Evolutionary conservation across 2,113 vertebrate species (phyloP).

Genomic region (Dendropsophus ebraccatus): DNA sequence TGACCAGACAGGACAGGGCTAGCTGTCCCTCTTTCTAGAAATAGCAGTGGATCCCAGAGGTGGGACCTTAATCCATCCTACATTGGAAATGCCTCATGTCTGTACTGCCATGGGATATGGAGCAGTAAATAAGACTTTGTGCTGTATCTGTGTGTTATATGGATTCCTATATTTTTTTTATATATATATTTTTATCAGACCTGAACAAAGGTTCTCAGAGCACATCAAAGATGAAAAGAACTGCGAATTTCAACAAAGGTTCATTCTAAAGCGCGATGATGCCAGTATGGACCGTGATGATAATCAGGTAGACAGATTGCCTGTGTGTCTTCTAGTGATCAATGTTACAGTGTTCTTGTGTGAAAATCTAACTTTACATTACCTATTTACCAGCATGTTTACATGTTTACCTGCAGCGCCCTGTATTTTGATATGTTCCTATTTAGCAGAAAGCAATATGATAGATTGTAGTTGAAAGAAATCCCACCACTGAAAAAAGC

Average conservation of each 20-base stretch:
- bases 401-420: background rate
- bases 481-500: background rate
- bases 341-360: background rate
- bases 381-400: background rate
- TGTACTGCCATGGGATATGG: background rate
- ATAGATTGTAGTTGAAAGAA: background rate
- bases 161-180: background rate
- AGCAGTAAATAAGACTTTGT: background rate
- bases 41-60: too few relatives aligned
- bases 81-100: background rate
- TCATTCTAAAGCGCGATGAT: conserved; percentile 95
- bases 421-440: background rate
- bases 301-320: conserved; percentile 84
- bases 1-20: too few relatives aligned
- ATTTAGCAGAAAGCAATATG: background rate
- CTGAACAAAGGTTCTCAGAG: conserved; percentile 97
- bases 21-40: too few relatives aligned
- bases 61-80: too few relatives aligned
- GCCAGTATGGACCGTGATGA: conserved; percentile 98
- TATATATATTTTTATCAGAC: conserved; percentile 82
- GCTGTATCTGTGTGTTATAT: background rate
- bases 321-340: background rate
- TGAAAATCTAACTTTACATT: background rate
- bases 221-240: conserved; percentile 98
- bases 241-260: conserved; percentile 95